Base-by-base conservation (phyloP, 2,888 invertebrate species). In the Agrotis exclamationis region DNA sequence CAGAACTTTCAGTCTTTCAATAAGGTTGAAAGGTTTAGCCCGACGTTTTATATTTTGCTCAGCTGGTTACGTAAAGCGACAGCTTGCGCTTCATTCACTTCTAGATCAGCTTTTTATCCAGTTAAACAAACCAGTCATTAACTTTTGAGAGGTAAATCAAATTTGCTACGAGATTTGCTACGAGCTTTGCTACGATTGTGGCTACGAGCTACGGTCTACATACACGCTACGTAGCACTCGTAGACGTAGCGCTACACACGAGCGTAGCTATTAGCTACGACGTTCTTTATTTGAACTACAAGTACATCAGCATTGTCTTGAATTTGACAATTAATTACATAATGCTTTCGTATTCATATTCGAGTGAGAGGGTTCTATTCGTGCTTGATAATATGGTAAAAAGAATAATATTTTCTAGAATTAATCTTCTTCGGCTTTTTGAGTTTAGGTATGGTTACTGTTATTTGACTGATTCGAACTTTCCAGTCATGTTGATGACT, bases 1-100 rank as follows among this genome's bases (percentile, higher is more conserved):
- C 50, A 65, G 20, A 83, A 48, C 16, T 50, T 67, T 54, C 20
- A 50, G 20, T 58, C 0, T 24, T 39, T 20, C 47, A 24, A 48
- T 73, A 39, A 39, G 18, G 53, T 45, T 63, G 51, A 24, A 70
- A 62, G 22, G 33, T 70, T 53, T 51, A 47, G 33, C 13, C 45
- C 22, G 44, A 54, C 65, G 63, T 76, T 76, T 76, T 63, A 47
- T 59, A 47, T 57, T 70, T 58, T 57, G 56, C 75, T 67, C 68
- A 74, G 76, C 63, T 75, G 76, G 80, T 86, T 86, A 86, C 86
- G 87, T 86, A 86, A 86, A 86, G 54, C 63, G 48, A 74, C 80
- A 81, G 58, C 69, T 79, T 65, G 66, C n/a, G 70, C 72, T 80
- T 22, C 70, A 81, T 83, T 86, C 60, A 83, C 22, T 47, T 51